Conservation (phyloP, 2,113 vertebrate species). For the Meriones unguiculatus region DNA sequence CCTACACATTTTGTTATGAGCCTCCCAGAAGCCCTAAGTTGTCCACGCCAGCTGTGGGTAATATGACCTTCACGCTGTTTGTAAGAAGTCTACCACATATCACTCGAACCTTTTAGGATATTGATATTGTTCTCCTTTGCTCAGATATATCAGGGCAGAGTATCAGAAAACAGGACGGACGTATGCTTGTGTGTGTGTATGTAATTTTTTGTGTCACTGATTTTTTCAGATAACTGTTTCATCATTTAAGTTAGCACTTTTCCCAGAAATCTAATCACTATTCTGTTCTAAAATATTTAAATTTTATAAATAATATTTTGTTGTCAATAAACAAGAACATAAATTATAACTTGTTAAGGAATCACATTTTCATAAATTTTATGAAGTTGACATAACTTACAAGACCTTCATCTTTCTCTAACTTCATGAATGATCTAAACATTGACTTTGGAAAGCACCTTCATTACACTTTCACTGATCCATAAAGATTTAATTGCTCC, state of each 20-base stretch:
- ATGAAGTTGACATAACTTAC: background rate
- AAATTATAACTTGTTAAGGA: background rate
- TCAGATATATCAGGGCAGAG: background rate
- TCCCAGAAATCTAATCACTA: background rate
- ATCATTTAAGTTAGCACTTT: background rate
- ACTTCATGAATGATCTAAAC: constrained; percentile 16
- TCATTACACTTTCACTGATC: constrained; percentile 66
- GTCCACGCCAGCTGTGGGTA: too few relatives aligned
- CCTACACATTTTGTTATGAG: background rate
- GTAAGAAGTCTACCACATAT: background rate
- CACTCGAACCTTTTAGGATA: background rate
- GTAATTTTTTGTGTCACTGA: background rate
- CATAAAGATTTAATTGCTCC: constrained; percentile 79
- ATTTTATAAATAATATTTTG: background rate
- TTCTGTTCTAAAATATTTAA: background rate
- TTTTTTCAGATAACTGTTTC: background rate
- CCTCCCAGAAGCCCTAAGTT: too few relatives aligned
- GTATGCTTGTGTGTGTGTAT: background rate
- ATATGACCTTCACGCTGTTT: background rate
- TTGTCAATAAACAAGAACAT: background rate
- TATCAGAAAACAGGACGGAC: constrained; percentile 54
- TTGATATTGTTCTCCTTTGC: background rate
- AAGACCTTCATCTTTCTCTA: constrained; percentile 52
- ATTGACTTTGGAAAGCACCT: constrained; percentile 74
- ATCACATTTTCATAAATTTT: background rate